Conservation (phyloP, 2,888 invertebrate species). For the Polyommatus iphigenia region DNA sequence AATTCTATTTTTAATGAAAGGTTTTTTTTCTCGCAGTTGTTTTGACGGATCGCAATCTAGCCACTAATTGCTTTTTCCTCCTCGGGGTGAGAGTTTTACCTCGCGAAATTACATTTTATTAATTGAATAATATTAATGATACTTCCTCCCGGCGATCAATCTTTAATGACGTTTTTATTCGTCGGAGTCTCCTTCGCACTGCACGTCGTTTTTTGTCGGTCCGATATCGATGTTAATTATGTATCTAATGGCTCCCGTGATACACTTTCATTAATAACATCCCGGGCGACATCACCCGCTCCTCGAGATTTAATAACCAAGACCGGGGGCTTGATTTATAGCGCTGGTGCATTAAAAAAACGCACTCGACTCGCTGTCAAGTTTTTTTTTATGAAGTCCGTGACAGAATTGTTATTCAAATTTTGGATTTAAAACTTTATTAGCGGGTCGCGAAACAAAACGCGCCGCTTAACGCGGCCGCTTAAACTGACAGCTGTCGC, state of each 20-base stretch:
- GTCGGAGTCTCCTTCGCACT: constrained; percentile 58
- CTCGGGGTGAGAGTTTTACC: constrained; percentile 72
- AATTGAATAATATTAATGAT: constrained; percentile 81
- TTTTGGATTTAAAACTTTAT: constrained; percentile 47
- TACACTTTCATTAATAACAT: constrained; percentile 79
- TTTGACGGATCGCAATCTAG: constrained; percentile 80
- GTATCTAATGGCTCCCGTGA: constrained; percentile 79
- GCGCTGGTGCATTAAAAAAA: constrained; percentile 72
- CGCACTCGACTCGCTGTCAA: constrained; percentile 43
- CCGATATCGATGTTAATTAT: constrained; percentile 75
- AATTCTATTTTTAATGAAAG: constrained; percentile 77
- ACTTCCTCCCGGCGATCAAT: constrained; percentile 75
- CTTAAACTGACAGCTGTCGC: constrained; percentile 71
- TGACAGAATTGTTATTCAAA: constrained; percentile 43
- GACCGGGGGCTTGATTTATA: constrained; percentile 68
- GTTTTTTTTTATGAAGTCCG: constrained; percentile 6
- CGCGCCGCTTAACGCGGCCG: constrained; percentile 60
- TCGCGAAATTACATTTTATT: constrained; percentile 78
- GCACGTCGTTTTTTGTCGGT: constrained; percentile 60
- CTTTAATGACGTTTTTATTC: constrained; percentile 79
- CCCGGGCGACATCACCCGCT: constrained; percentile 68
- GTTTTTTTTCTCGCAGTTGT: constrained; percentile 77
- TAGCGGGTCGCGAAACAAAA: constrained; percentile 62
- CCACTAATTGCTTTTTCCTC: constrained; percentile 81
- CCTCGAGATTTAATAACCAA: constrained; percentile 74